Evolutionary conservation across 1,140 invertebrate species (phyloP).

Genomic region (Nebria ingens): DNA sequence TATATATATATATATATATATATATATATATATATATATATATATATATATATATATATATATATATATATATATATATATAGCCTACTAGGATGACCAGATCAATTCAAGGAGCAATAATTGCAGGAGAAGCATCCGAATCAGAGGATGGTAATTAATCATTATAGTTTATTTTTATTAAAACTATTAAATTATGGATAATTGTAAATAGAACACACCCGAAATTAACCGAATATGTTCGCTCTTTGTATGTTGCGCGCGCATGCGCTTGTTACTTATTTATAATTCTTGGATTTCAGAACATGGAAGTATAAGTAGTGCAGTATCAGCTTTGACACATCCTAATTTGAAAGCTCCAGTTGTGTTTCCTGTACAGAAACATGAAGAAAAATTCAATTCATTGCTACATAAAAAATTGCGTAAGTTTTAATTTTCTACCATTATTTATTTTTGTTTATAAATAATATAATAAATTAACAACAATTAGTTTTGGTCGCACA

Average conservation of each 20-base stretch:
- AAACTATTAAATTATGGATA: background rate
- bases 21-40: constrained; percentile 12
- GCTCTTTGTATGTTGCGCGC: background rate
- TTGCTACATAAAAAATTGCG: constrained; percentile 29
- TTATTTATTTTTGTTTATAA: constrained; percentile 2
- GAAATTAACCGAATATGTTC: no score
- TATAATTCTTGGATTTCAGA: constrained; percentile 19
- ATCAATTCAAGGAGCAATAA: constrained; percentile 27
- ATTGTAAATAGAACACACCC: background rate
- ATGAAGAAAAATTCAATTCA: constrained; percentile 20
- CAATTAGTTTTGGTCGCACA: no score
- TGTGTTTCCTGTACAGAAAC: constrained; percentile 12
- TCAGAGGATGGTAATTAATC: constrained; percentile 26
- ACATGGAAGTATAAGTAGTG: constrained; percentile 24
- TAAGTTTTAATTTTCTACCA: no score
- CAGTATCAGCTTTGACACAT: constrained; percentile 22
- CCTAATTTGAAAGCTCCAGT: constrained; percentile 6
- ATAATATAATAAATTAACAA: no score
- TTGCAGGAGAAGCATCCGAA: constrained; percentile 32
- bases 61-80: constrained; percentile 5
- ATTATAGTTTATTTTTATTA: background rate
- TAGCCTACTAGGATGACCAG: constrained; percentile 2
- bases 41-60: no score
- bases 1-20: constrained; percentile 4
- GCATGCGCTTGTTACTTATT: no score